Evolutionary conservation across 1,140 invertebrate species (phyloP).

Genomic region (Scylla paramamosain): DNA sequence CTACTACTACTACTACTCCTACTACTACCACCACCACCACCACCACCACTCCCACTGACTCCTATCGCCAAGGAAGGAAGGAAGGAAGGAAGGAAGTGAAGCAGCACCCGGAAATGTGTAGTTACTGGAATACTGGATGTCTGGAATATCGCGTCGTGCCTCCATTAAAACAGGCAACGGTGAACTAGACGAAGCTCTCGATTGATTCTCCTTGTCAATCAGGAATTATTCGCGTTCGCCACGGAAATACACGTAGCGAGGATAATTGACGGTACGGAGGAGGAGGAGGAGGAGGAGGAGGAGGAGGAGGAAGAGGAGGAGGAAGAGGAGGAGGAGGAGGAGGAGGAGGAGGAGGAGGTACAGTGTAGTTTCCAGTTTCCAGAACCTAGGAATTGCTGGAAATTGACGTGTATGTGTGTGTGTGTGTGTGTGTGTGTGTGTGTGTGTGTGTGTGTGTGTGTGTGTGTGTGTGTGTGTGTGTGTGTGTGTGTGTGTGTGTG

Average conservation of each 20-base stretch:
- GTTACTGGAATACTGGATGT: neutral
- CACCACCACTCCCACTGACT: no score
- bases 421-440: neutral
- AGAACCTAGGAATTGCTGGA: neutral
- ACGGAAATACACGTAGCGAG: neutral
- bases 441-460: neutral
- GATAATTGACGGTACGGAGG: neutral
- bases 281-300: neutral
- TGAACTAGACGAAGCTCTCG: neutral
- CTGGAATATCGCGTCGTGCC: neutral
- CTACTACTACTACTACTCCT: no score
- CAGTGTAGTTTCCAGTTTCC: neutral
- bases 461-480: neutral
- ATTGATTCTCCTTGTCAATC: neutral
- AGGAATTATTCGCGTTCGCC: neutral
- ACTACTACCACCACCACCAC: no score
- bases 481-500: neutral
- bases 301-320: conserved; percentile 1
- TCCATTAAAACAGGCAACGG: neutral
- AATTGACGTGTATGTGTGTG: neutral
- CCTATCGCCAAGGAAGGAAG: no score
- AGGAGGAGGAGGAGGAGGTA: neutral
- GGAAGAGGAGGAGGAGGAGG: neutral
- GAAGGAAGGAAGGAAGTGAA: neutral
- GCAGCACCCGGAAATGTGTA: neutral